Conservation (phyloP, 2,113 vertebrate species). For the Lonchura striata region DNA sequence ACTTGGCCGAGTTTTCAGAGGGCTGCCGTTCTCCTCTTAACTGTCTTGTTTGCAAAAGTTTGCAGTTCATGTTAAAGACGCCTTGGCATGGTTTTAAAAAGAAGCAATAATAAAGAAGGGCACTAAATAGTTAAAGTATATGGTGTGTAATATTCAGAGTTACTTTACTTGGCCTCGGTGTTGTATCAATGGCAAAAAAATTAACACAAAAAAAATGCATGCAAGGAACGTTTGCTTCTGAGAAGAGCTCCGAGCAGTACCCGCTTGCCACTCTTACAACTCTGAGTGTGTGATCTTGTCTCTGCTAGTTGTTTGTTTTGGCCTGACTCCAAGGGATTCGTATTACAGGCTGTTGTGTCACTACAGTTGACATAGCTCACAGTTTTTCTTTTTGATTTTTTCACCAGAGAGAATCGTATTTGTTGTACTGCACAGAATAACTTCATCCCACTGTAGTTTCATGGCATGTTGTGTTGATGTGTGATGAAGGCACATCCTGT, state of each 20-base stretch:
- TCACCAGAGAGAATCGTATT: background rate
- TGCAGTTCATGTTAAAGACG: accelerated
- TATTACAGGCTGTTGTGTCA: slow-evolving; percentile 53
- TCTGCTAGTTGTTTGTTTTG: slow-evolving; percentile 44
- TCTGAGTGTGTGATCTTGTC: slow-evolving; percentile 18
- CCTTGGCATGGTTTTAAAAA: background rate
- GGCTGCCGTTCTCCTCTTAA: background rate
- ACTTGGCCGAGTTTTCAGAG: background rate
- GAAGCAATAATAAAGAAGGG: background rate
- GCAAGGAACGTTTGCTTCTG: background rate
- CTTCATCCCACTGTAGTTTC: background rate
- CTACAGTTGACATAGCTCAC: slow-evolving; percentile 25
- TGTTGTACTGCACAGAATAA: background rate
- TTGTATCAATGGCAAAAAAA: slow-evolving; percentile 22
- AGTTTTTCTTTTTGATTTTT: slow-evolving; percentile 30
- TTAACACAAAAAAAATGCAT: slow-evolving; percentile 19
- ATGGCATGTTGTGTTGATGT: slow-evolving; percentile 1
- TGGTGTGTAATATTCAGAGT: background rate
- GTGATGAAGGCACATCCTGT: slow-evolving; percentile 25
- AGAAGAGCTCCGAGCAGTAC: background rate
- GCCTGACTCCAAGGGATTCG: slow-evolving; percentile 7
- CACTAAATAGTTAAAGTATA: slow-evolving; percentile 22
- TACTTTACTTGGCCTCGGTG: background rate
- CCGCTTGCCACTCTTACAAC: background rate
- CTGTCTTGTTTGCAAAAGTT: background rate